Conservation (phyloP, 2,888 invertebrate species). For the Leptinotarsa haldemani region DNA sequence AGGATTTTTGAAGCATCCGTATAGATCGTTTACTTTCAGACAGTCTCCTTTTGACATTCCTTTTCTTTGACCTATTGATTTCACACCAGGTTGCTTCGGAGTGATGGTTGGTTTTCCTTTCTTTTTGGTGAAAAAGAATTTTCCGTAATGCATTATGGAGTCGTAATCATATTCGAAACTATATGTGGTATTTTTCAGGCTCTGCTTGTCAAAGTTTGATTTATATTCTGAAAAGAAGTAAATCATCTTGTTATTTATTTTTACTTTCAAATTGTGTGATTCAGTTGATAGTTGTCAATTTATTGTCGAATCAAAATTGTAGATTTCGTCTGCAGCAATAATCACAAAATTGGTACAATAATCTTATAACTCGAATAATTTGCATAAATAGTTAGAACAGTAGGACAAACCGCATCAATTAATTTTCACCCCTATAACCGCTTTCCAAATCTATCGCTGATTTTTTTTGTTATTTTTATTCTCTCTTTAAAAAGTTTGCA, state of each 20-base stretch:
- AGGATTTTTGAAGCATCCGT: slow-evolving; percentile 70
- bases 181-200: slow-evolving; percentile 73
- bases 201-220: slow-evolving; percentile 75
- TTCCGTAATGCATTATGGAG: slow-evolving; percentile 84
- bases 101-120: slow-evolving; percentile 74
- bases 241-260: not conserved
- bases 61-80: slow-evolving; percentile 72
- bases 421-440: no score
- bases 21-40: slow-evolving; percentile 75
- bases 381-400: no score
- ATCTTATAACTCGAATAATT: no score
- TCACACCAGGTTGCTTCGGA: slow-evolving; percentile 69
- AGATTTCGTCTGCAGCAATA: no score
- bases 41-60: slow-evolving; percentile 76
- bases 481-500: no score
- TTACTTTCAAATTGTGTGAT: no score
- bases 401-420: no score
- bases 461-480: no score
- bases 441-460: no score
- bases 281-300: no score
- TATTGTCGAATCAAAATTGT: no score
- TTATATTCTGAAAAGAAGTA: slow-evolving; percentile 67
- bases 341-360: no score
- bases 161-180: slow-evolving; percentile 81
- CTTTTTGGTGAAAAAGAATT: slow-evolving; percentile 73